Base-by-base conservation (phyloP, 2,113 vertebrate genomes). In the Thamnophis sirtalis region DNA sequence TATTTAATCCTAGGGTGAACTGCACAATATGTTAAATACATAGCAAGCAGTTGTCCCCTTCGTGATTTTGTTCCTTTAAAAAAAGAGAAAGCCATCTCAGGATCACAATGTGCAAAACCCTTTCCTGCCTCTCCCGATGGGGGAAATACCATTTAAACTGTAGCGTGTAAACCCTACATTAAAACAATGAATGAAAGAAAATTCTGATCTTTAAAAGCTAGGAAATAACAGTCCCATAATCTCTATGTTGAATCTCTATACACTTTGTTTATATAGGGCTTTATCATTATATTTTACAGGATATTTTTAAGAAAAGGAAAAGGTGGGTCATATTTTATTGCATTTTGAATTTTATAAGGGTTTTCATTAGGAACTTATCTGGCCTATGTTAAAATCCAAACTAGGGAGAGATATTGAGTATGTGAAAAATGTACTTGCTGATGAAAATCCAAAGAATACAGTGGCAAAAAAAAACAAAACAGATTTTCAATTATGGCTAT, bases 1-100 rank as follows among this genome's bases (percentile, higher is more conserved):
- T 92, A 93, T 97, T 97, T 96, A 92, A 93, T 96, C 92, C 95
- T 95, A 95, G 92, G 33, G 73, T 33, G 43, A 43, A 80, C 33
- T 21, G 33, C 33, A 38, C 73, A 43, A 80, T 21, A 80, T 80
- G 19, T 80, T 43, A 80, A 80, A 80, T 38, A 43, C 2, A 19
- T 80, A 80, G 17, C 73, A 80, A 80, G 73, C 73, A 43, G 73
- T 19, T 80, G 17, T 80, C 33, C 33, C 73, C 15, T 80, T 19
- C 3, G 0, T 1, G 73, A 80, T 80, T 80, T 80, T 80, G 33
- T 38, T 43, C 17, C 33, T 43, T 80, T 43, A 80, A 80, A 80
- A 33, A 43, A 80, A 80, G 33, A 33, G 15, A 73, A 73, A 73
- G 68, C n/a, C 63, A 68, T 15, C 15, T 38, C 68, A 73, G 33